phyloP scores from a whole-genome alignment of 2,797 vertebrate species.

The Geotrypetes seraphini region DNA sequence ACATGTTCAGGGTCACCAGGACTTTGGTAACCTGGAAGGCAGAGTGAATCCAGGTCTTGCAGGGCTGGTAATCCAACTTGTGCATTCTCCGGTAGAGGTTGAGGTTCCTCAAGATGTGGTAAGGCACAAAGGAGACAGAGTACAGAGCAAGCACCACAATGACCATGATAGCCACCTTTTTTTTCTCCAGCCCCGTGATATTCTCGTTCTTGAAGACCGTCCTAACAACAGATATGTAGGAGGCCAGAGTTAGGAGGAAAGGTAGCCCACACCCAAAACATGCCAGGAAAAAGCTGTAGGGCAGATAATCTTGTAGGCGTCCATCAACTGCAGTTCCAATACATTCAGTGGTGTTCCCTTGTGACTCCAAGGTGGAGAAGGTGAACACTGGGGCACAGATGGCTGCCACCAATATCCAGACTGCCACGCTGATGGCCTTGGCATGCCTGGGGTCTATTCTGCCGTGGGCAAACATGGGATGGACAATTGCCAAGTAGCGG shows the following conservation, averaged over 20 bases:
- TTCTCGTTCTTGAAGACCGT: slow-evolving; percentile 48
- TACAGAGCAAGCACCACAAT: slow-evolving; percentile 50
- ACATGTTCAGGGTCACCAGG: slow-evolving; percentile 67
- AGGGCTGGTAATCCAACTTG: fast-evolving
- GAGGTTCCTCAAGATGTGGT: slow-evolving; percentile 45
- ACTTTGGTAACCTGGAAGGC: slow-evolving; percentile 57
- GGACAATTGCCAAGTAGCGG: slow-evolving; percentile 56
- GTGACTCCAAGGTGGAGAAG: slow-evolving; percentile 31
- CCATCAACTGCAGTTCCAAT: neutral
- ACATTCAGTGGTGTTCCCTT: slow-evolving; percentile 6
- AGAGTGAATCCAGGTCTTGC: neutral
- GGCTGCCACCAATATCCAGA: slow-evolving; percentile 47
- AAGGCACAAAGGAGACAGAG: slow-evolving; percentile 63
- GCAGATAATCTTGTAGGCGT: neutral
- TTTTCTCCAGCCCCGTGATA: slow-evolving; percentile 46
- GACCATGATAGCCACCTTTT: slow-evolving; percentile 53
- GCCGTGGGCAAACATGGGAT: slow-evolving; percentile 57
- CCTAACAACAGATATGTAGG: slow-evolving; percentile 47
- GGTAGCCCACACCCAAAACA: slow-evolving; percentile 59
- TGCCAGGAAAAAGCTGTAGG: slow-evolving; percentile 47
- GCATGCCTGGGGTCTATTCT: slow-evolving; percentile 40
- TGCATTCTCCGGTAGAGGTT: slow-evolving; percentile 12
- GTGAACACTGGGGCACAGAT: slow-evolving; percentile 49
- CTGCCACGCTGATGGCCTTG: slow-evolving; percentile 29
- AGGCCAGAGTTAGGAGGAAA: slow-evolving; percentile 55